A percentile compares a stretch with the other conserved stretches of the same genome.
These are phyloP conservation scores for Coremacera marginata DNA, from an alignment of 2,888 invertebrate species.

Conservation along the genomic window DNA sequence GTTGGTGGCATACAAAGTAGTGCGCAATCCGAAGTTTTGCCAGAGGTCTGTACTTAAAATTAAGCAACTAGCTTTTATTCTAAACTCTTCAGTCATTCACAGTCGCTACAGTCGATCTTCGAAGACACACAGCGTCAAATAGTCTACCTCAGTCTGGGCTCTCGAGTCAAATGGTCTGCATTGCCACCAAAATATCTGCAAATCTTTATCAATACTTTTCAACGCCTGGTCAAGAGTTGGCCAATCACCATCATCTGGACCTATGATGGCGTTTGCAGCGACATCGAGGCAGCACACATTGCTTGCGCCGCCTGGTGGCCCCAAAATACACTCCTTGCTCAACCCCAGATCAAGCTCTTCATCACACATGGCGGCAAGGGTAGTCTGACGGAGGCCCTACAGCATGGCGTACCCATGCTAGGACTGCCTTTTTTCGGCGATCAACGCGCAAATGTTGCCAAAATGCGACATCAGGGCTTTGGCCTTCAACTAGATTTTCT, in stretches of 20 bases:
- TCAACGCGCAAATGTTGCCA: constrained; percentile 82
- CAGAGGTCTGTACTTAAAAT: constrained; percentile 57
- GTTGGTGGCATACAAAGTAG: constrained; percentile 59
- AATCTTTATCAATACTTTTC: constrained; percentile 47
- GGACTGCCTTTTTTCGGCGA: constrained; percentile 84
- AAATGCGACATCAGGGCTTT: constrained; percentile 76
- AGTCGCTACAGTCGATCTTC: background rate
- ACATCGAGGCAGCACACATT: constrained; percentile 56
- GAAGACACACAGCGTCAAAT: constrained; percentile 2
- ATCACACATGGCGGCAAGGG: constrained; percentile 73
- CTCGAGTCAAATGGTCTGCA: constrained; percentile 53
- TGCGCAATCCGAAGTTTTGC: constrained; percentile 21
- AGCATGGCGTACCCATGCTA: constrained; percentile 81
- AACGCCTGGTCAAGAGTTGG: constrained; percentile 43
- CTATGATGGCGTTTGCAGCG: constrained; percentile 51
- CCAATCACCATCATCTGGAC: constrained; percentile 54
- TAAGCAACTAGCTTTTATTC: too few relatives aligned
- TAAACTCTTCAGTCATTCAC: background rate
- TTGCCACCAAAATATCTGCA: constrained; percentile 29
- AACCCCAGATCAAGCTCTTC: constrained; percentile 74
- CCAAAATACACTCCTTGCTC: constrained; percentile 81
- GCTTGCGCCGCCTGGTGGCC: constrained; percentile 68
- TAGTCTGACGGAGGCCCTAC: constrained; percentile 82
- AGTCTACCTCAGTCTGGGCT: constrained; percentile 55
- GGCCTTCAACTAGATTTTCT: constrained; percentile 50